Base-by-base conservation (phyloP, 2,888 invertebrate genomes). In the Acrobasis consociella region DNA sequence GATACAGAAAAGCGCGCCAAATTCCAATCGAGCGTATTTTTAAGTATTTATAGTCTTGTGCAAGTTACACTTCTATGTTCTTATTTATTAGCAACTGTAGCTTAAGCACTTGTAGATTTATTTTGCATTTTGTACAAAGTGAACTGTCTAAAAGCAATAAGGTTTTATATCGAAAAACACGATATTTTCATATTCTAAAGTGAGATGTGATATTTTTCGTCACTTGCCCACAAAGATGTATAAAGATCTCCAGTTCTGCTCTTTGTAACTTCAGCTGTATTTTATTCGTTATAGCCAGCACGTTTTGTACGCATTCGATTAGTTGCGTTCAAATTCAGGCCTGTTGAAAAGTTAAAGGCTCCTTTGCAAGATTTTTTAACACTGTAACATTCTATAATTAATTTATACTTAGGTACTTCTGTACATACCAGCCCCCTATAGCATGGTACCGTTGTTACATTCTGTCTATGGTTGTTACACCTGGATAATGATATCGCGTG, bases 131-230 rank as follows among this genome's bases (percentile, higher is more conserved):
- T 86, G 83, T 88, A 87, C 78, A 85, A 85, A 85, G 74, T 66
- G 72, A 77, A 82, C 76, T 75, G 74, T 82, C 76, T 83, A 81
- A 62, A 86, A 86, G 82, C 81, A 84, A 82, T 87, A 86, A 86
- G 72, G 69, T 79, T 75, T 71, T 72, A 79, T 80, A 81, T 77
- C 75, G 71, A 83, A 74, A 69, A 74, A 80, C 78, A 76, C 78
- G 68, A 85, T 88, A 89, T 87, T 89, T 87, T 87, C 85, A 85
- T 88, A 89, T 87, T 89, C 86, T 89, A 89, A 89, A 87, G 73
- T 80, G 75, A 81, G 72, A 82, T 90, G 87, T 89, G 89, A 90
- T 90, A 89, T 86, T 83, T 85, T 77, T 83, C 82, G 85, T 87
- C 88, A 86, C 83, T 67, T 80, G 75, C 75, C 77, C 66, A 67